Conservation (phyloP, 35 echinoderm and acorn worm species). For the Heliocidaris erythrogramma region DNA sequence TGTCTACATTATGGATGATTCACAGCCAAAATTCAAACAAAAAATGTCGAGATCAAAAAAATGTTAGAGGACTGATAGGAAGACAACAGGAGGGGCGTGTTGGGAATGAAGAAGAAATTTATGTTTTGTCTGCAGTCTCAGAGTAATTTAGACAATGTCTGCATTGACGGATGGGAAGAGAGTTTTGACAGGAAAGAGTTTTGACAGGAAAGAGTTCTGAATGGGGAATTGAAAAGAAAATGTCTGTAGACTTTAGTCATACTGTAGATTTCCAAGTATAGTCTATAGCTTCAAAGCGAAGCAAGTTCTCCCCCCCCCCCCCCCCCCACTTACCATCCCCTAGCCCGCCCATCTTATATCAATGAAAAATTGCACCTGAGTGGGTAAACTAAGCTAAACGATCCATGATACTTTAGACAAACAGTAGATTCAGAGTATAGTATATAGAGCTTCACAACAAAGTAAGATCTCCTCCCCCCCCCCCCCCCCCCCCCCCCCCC, state of each 20-base stretch:
- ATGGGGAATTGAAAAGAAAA: not conserved
- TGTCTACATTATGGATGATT: not conserved
- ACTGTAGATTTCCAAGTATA: too few species aligned
- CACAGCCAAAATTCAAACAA: not conserved
- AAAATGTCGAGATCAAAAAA: not conserved
- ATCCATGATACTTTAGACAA: too few species aligned
- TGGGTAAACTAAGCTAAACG: too few species aligned
- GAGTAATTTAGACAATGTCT: not conserved
- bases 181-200: not conserved
- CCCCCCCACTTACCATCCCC: too few species aligned
- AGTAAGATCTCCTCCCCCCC: too few species aligned
- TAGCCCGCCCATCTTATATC: too few species aligned
- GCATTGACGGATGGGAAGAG: not conserved
- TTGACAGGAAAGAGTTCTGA: not conserved
- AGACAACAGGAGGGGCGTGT: not conserved
- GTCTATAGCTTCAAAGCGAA: too few species aligned
- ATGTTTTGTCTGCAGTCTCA: conserved; percentile 23
- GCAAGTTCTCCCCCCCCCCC: too few species aligned
- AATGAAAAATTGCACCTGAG: too few species aligned
- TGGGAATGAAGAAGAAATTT: not conserved
- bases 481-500: too few species aligned
- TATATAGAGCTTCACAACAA: too few species aligned
- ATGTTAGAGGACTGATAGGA: not conserved
- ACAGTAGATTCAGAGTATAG: too few species aligned
- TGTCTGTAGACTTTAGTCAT: not conserved